Base-by-base conservation (phyloP, 2,888 invertebrate genomes). In the Sarcophaga variegata region DNA sequence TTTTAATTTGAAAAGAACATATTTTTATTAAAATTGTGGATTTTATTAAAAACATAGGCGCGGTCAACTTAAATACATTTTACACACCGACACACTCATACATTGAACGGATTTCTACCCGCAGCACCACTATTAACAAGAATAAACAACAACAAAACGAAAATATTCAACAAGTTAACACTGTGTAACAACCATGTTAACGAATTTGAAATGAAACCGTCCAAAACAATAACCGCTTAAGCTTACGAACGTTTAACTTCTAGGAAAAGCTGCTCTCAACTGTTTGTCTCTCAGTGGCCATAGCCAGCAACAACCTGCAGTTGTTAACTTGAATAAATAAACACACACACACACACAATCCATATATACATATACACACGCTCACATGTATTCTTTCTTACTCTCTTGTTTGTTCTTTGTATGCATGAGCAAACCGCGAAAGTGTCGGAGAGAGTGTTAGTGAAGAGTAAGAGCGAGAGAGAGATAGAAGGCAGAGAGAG, bases 1-100 rank as follows among this genome's bases (percentile, higher is more conserved):
- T 66, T 83, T 81, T 79, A 1, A 10, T 37, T 66, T 59, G 0
- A 22, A 67, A 49, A 49, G 54, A 47, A 14, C 3, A 25, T 25
- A 45, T 83, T 81, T 88, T 37, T 63, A 67, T 67, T 12, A 14
- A 75, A 86, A 77, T 25, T 79, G 63, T 37, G 3, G n/a, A 77
- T 59, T 86, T 87, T 88, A 81, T 70, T 63, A 60, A 59, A 88
- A 81, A 88, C 85, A 83, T 88, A 89, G 89, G 89, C 87, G 89
- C 89, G 89, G 89, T 89, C 89, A 86, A 76, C 85, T 83, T 70
- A 70, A 45, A 37, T 81, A 60, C 64, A 37, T 81, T 71, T 85
- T 71, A 87, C 80, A 85, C 81, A 74, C 60, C 45, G 8, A 77
- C 45, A 78, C 70, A 82, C 78, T 17, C 62, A 81, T 72, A 76